Evolutionary conservation across 53 echinoderm and acorn worm genomes (phyloP).

Genomic region (Patiria pectinifera): DNA sequence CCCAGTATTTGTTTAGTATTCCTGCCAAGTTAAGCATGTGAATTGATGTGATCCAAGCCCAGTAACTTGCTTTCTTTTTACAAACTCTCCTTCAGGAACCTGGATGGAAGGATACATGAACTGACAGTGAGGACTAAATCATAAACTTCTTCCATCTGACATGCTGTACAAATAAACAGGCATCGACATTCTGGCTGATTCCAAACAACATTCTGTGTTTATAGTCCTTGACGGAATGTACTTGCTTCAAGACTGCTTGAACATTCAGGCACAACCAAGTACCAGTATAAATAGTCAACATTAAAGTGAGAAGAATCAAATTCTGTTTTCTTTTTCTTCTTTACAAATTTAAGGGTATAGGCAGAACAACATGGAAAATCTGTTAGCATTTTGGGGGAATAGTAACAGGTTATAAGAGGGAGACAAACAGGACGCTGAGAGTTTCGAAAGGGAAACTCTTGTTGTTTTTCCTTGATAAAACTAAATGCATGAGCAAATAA

Average conservation of each 20-base stretch:
- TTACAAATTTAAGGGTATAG: too few relatives aligned
- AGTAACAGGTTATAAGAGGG: too few relatives aligned
- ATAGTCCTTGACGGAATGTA: background rate
- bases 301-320: too few relatives aligned
- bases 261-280: background rate
- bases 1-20: conserved; percentile 1
- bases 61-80: background rate
- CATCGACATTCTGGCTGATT: background rate
- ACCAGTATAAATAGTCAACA: too few relatives aligned
- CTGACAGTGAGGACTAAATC: background rate
- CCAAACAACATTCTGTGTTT: background rate
- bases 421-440: too few relatives aligned
- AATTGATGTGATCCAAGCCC: background rate
- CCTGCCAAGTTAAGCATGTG: background rate
- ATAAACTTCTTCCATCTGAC: background rate
- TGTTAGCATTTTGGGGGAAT: too few relatives aligned
- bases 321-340: too few relatives aligned
- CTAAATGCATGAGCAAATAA: background rate
- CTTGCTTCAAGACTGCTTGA: background rate
- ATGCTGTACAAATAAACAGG: background rate
- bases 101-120: background rate
- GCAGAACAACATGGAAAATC: too few relatives aligned
- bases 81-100: background rate
- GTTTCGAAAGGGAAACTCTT: too few relatives aligned
- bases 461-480: background rate